phyloP scores from a whole-genome alignment of 2,113 vertebrate species.

The Amblyopsis rosae region DNA sequence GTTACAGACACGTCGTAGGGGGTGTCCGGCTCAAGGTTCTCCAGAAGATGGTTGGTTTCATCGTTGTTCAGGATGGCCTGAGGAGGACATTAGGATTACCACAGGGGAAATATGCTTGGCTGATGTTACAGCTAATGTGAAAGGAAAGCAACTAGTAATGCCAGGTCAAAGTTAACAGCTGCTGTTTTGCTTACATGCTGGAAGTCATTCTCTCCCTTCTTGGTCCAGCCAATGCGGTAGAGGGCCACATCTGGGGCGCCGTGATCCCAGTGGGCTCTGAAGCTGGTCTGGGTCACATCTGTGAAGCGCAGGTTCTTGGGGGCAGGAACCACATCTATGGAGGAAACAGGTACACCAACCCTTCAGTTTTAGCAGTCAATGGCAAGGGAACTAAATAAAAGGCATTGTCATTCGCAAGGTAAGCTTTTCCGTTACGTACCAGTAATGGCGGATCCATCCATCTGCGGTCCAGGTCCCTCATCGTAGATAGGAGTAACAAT shows the following conservation, averaged over 20 bases:
- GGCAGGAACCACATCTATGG: slow-evolving; percentile 84
- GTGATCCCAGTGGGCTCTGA: slow-evolving; percentile 91
- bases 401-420: no score
- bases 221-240: slow-evolving; percentile 89
- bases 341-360: background rate
- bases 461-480: slow-evolving; percentile 78
- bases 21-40: slow-evolving; percentile 86
- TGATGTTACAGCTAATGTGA: background rate
- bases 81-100: slow-evolving; percentile 31
- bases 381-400: no score
- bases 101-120: background rate
- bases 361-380: no score
- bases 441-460: slow-evolving; percentile 82
- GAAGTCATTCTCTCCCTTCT: slow-evolving; percentile 73
- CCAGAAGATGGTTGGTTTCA: slow-evolving; percentile 82
- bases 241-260: slow-evolving; percentile 93
- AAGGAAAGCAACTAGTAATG: slow-evolving; percentile 14
- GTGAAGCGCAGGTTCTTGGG: slow-evolving; percentile 88
- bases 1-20: slow-evolving; percentile 90
- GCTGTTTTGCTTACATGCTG: slow-evolving; percentile 68
- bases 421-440: slow-evolving; percentile 70
- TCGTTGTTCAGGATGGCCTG: slow-evolving; percentile 91
- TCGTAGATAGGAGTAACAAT: slow-evolving; percentile 88
- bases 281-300: slow-evolving; percentile 84
- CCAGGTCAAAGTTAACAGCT: background rate